A percentile compares a stretch with the other conserved stretches of the same genome.
phyloP scores from a whole-genome alignment of 2,797 vertebrate species.

The Eospalax fontanierii region DNA sequence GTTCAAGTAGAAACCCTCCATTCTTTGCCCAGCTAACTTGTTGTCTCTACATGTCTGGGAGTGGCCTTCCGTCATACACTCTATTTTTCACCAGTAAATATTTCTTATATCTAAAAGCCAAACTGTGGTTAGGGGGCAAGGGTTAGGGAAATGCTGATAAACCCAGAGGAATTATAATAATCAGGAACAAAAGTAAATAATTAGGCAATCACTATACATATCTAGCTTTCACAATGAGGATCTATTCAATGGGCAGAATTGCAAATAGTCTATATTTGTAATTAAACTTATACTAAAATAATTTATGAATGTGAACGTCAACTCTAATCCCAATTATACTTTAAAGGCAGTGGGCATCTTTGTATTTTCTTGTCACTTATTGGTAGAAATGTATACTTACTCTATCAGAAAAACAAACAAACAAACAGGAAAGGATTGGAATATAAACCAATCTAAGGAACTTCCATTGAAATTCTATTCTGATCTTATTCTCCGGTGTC shows the following conservation, averaged over 20 bases:
- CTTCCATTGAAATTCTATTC: slow-evolving; percentile 79
- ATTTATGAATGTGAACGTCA: slow-evolving; percentile 62
- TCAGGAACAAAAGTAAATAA: slow-evolving; percentile 6
- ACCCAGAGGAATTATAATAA: slow-evolving; percentile 31
- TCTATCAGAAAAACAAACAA: slow-evolving; percentile 62
- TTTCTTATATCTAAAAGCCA: slow-evolving; percentile 34
- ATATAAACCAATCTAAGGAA: slow-evolving; percentile 76
- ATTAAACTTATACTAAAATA: slow-evolving; percentile 17
- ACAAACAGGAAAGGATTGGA: slow-evolving; percentile 79
- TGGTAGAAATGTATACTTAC: slow-evolving; percentile 73
- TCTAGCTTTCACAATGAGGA: not conserved
- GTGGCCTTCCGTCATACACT: not conserved
- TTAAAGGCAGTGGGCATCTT: slow-evolving; percentile 65
- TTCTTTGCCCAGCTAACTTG: not conserved
- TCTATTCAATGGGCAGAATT: slow-evolving; percentile 27
- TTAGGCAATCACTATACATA: not conserved
- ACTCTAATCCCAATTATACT: slow-evolving; percentile 37
- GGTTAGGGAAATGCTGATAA: slow-evolving; percentile 11
- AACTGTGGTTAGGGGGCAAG: not conserved
- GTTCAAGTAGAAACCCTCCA: not conserved
- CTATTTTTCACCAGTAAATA: not conserved
- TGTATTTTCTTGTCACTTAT: slow-evolving; percentile 76
- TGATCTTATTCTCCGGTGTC: slow-evolving; percentile 70
- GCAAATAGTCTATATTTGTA: not conserved
- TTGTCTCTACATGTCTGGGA: not conserved